Conservation (phyloP, 2,113 vertebrate species). For the Orcinus orca region DNA sequence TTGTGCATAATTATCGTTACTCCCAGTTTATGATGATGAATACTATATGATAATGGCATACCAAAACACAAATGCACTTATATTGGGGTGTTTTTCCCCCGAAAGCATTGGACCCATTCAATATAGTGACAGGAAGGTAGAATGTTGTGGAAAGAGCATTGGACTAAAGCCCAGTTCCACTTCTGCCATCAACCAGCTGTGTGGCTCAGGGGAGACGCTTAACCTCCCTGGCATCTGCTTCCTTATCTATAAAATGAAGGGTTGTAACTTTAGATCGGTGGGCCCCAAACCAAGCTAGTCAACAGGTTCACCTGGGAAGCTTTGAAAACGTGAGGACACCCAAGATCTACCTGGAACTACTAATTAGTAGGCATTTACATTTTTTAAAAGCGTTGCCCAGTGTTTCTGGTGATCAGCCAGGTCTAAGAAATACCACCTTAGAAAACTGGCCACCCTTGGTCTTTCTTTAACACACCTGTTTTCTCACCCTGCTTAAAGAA, state of each 20-base stretch:
- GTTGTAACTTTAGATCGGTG: neutral
- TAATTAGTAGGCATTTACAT: neutral
- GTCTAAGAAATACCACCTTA: neutral
- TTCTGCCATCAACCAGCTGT: neutral
- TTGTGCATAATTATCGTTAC: neutral
- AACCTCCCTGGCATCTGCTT: neutral
- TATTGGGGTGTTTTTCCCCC: neutral
- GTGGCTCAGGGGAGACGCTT: neutral
- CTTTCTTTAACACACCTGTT: neutral
- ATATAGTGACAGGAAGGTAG: neutral
- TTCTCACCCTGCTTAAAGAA: neutral
- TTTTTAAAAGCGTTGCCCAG: neutral
- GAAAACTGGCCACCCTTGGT: neutral
- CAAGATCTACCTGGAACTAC: neutral
- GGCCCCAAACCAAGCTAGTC: neutral
- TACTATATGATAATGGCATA: neutral
- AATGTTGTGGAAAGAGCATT: neutral
- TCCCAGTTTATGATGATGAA: neutral
- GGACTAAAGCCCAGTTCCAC: neutral
- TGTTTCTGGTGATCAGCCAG: neutral
- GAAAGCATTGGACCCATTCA: neutral
- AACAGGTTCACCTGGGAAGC: neutral
- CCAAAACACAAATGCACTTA: neutral
- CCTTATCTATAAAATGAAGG: neutral
- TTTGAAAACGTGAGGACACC: neutral